Percentiles rank a stretch among this genome's conserved stretches.
These are phyloP conservation scores for Eulacestoma nigropectus DNA, from an alignment of 2,113 vertebrate genomes.

Conservation along the genomic window DNA sequence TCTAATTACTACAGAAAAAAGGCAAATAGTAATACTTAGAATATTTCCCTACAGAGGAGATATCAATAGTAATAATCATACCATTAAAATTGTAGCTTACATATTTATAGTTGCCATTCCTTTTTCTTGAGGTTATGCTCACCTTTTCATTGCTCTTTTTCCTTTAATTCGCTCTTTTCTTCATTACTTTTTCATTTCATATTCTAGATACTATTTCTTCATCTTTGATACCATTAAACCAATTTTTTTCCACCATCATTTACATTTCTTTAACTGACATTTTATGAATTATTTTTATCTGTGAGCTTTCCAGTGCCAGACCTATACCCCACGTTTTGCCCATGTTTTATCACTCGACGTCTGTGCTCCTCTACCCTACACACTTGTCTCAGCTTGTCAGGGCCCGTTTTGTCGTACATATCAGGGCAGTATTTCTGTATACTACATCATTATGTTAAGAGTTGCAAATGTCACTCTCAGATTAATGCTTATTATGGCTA, in stretches of 20 bases:
- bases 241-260: neutral
- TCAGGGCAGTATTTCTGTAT: neutral
- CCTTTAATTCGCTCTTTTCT: no score
- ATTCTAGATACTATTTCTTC: neutral
- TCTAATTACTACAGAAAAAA: neutral
- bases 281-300: neutral
- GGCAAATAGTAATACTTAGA: neutral
- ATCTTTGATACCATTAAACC: neutral
- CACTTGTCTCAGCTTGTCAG: neutral
- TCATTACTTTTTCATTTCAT: no score
- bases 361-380: neutral
- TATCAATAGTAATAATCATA: neutral
- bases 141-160: neutral
- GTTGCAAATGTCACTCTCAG: neutral
- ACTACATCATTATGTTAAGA: neutral
- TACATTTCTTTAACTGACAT: neutral
- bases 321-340: neutral
- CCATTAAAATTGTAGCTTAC: neutral
- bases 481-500: neutral
- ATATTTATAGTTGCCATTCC: neutral
- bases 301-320: neutral
- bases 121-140: neutral
- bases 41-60: neutral
- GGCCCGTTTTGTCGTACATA: fast-evolving
- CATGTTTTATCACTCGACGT: neutral